Evolutionary conservation across 2,888 invertebrate species (phyloP), one percentile per base, ranked within the genome.

Genomic region (Nemotelus nigrinus): DNA sequence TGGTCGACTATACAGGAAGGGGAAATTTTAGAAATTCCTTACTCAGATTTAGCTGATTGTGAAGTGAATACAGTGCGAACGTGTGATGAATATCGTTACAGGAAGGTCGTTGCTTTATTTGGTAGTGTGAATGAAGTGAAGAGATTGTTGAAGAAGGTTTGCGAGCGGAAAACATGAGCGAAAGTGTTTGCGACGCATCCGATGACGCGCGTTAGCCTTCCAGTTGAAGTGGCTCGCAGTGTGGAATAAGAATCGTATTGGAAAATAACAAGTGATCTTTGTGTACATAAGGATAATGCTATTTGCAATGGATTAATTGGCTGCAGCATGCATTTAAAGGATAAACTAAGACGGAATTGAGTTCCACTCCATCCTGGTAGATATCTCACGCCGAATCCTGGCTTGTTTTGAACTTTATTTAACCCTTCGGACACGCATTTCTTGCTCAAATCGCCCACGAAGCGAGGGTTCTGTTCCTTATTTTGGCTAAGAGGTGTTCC

Each of bases 11-110:
- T 65, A 47, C 10, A 68, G 48, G 5, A 48, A 48, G 10, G n/a
- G 63, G 63, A 39, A 63, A 4, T 63, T 4, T 57, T 63, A 63
- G 63, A 43, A 63, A 74, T 74, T 74, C 74, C 48, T 47, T 39
- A 63, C 74, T 74, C 63, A 60, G 74, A 74, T 74, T 74, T 74
- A 74, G 74, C 74, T 74, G 74, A 63, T 74, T 74, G 60, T 48
- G 74, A 74, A 48, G 67, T 8, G 74, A 74, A 48, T 74, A 60
- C 48, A 45, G 45, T 55, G 41, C 25, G 63, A 48, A 41, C 5
- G 60, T 60, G 60, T 60, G 74, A 39, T 70, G 70, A 39, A 55
- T 70, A 55, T 53, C 6, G 6, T 3, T 53, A 55, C 70, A 10
- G 43, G 63, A 74, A 74, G 72, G 60, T 72, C 72, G 72, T n/a